These are phyloP conservation scores for Bathynomus jamesi DNA, from an alignment of 1,140 invertebrate species.

Conservation along the genomic window DNA sequence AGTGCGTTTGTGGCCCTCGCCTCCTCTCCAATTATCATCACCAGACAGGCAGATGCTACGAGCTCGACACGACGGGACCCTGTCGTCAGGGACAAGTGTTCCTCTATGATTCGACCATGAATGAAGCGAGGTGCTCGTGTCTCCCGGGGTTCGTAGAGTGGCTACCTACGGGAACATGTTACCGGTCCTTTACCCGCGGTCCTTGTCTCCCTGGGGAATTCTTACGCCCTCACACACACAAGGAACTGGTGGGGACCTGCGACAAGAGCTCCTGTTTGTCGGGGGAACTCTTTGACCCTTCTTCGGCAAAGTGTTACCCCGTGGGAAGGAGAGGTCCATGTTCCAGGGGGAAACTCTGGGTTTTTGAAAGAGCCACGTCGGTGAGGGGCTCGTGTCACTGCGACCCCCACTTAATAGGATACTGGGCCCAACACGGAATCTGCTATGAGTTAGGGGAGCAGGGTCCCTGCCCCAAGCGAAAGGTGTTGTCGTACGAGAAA, in stretches of 20 bases:
- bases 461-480: conserved; percentile 38
- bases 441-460: conserved; percentile 39
- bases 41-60: conserved; percentile 26
- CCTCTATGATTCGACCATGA: conserved; percentile 14
- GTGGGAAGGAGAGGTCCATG: conserved; percentile 39
- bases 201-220: conserved; percentile 29
- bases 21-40: conserved; percentile 29
- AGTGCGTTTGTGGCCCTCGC: conserved; percentile 29
- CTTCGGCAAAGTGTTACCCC: conserved; percentile 36
- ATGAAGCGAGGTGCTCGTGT: conserved; percentile 23
- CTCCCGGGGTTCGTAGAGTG: conserved; percentile 24
- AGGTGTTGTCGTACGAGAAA: conserved; percentile 24
- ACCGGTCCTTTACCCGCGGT: conserved; percentile 29
- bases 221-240: conserved; percentile 13
- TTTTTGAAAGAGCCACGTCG: conserved; percentile 20
- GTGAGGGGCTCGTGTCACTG: conserved; percentile 26
- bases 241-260: conserved; percentile 13
- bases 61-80: conserved; percentile 31
- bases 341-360: conserved; percentile 30
- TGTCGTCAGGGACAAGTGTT: conserved; percentile 32
- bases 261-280: conserved; percentile 18
- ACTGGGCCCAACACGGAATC: conserved; percentile 16
- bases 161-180: conserved; percentile 23
- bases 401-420: conserved; percentile 20
- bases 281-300: conserved; percentile 27